phyloP scores from a whole-genome alignment of 2,797 vertebrate genomes.

The Thripadectes ignobilis region DNA sequence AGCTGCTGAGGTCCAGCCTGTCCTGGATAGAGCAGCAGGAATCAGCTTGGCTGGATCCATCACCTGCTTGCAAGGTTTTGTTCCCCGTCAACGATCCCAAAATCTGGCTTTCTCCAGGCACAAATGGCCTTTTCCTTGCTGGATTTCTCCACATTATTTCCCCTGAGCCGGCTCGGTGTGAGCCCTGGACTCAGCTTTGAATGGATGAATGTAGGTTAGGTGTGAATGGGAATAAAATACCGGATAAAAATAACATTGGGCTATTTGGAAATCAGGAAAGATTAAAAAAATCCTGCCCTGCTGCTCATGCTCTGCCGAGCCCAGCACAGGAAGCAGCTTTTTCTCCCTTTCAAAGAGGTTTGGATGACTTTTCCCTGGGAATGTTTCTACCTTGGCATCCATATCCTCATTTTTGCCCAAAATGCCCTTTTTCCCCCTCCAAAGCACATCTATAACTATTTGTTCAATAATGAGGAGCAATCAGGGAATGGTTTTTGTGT shows the following conservation, averaged over 20 bases:
- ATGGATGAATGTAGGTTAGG: not conserved
- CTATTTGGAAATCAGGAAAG: not conserved
- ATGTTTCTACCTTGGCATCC: not conserved
- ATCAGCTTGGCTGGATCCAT: not conserved
- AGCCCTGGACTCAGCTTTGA: not conserved
- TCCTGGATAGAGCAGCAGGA: not conserved
- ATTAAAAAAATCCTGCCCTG: not conserved
- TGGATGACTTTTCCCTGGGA: not conserved
- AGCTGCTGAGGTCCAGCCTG: not conserved
- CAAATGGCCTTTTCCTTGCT: not conserved
- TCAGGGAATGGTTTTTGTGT: not conserved
- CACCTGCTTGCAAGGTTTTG: not conserved
- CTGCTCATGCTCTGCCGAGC: not conserved
- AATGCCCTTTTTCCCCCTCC: not conserved
- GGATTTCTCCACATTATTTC: not conserved
- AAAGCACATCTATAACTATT: not conserved
- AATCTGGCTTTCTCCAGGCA: not conserved
- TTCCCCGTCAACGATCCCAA: not conserved
- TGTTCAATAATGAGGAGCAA: not conserved
- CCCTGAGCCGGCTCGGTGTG: not conserved
- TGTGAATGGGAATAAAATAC: not conserved
- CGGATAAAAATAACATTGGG: not conserved
- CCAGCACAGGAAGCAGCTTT: not conserved
- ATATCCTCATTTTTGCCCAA: fast-evolving
- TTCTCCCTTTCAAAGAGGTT: not conserved